Evolutionary conservation across 1,140 invertebrate species (phyloP), one percentile per base, ranked within the genome.

Genomic region (Diploscapter pachys): DNA sequence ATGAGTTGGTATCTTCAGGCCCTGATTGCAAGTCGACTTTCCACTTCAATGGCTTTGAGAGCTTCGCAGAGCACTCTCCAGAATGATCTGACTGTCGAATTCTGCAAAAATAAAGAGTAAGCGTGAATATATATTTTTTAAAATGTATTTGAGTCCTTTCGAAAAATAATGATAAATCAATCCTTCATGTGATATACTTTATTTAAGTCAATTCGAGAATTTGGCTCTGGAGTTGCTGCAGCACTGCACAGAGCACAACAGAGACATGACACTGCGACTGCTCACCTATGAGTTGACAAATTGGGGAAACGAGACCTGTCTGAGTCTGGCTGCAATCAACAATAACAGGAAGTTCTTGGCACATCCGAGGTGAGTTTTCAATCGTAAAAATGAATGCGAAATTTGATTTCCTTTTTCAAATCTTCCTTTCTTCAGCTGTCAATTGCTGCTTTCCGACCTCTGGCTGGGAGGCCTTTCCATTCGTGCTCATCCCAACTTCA

Each of bases 391-490:
- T 50, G 6, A 0, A 64, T 6, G 13, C 13, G 31, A 31, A 31
- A 31, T 31, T 31, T 31, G 31, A 31, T 31, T 31, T 31, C 31
- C 31, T 31, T 31, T 31, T 31, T 31, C 31, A 31, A 31, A 31
- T 31, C 31, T 31, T 31, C 31, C 31, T 89, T 93, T 57, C 95
- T 94, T 71, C 90, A 94, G 78, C 62, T 69, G 72, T n/a, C 76
- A 78, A 66, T 54, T 74, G 53, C 62, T 75, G 62, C 53, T 78
- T 13, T 71, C 73, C 49, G 72, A 78, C 59, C 52, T 78, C 6
- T 78, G 76, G 96, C 96, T 98, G 92, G 96, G 96, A 8, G 96
- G 95, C 2, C 88, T 98, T n/a, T 89, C 94, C 57, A 96, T 95
- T 69, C 90, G 94, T 79, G 96, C 95, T 87, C 95, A 94, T 86